Conservation (phyloP, 1,140 invertebrate genomes). For the Heterodera carotae region DNA sequence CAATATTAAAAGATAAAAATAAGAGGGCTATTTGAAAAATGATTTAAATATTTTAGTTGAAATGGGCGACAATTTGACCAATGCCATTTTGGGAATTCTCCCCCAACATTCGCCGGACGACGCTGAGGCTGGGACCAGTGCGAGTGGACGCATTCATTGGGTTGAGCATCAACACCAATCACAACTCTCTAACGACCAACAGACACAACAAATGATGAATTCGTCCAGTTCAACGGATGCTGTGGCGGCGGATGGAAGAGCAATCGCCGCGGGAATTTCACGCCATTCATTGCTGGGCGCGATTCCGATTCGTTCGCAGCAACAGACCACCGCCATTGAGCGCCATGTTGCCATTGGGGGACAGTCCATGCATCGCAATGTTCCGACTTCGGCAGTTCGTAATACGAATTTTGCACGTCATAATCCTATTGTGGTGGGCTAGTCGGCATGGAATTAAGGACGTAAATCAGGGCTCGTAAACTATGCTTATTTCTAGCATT, state of each 20-base stretch:
- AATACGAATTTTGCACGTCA: neutral
- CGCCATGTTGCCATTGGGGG: neutral
- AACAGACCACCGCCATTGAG: neutral
- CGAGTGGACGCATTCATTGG: neutral
- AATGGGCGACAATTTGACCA: slow-evolving; percentile 5
- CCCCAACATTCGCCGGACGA: neutral
- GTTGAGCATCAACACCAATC: neutral
- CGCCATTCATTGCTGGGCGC: neutral
- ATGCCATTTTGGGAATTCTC: slow-evolving; percentile 11
- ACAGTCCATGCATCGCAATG: neutral
- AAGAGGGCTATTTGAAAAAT: too few relatives aligned
- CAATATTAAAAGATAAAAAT: too few relatives aligned
- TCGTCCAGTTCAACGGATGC: neutral
- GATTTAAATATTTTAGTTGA: slow-evolving; percentile 5
- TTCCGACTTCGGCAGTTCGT: neutral
- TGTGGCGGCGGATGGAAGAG: neutral
- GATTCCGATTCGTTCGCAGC: neutral
- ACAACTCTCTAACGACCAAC: neutral
- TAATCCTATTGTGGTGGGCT: neutral
- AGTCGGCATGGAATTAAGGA: neutral
- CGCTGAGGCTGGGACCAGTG: neutral
- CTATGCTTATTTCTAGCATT: too few relatives aligned
- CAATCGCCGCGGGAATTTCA: neutral
- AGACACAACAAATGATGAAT: neutral
- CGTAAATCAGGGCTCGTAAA: too few relatives aligned